Percentiles rank a stretch among this genome's conserved stretches.
phyloP scores from a whole-genome alignment of 2,888 invertebrate genomes.

The Nephrocerus scutellatus region DNA sequence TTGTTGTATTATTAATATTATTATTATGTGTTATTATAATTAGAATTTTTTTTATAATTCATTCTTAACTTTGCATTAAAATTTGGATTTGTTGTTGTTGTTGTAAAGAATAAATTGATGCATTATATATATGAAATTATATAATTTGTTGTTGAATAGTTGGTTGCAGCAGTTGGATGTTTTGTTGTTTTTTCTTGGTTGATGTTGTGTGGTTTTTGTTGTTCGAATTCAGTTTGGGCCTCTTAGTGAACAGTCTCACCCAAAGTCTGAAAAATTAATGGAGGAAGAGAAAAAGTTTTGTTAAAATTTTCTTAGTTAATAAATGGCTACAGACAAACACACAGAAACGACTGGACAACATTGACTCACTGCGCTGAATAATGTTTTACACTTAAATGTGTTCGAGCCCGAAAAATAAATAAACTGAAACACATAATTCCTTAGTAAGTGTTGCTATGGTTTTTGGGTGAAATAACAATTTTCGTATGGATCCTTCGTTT shows the following conservation, averaged over 20 bases:
- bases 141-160: background rate
- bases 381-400: too few species aligned
- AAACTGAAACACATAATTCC: background rate
- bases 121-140: too few species aligned
- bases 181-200: conserved; percentile 19
- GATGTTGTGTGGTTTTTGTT: conserved; percentile 13
- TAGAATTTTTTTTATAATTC: background rate
- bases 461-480: background rate
- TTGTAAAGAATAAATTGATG: background rate
- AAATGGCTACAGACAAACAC: too few species aligned
- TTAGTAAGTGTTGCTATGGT: background rate
- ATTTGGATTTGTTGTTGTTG: background rate
- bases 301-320: conserved; percentile 2
- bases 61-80: background rate
- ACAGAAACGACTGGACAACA: too few species aligned
- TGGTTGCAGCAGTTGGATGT: conserved; percentile 12
- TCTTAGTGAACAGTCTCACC: conserved; percentile 37
- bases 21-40: conserved; percentile 1
- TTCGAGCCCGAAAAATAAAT: background rate
- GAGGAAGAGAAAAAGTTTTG: conserved; percentile 8
- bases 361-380: too few species aligned
- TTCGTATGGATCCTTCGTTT: too few species aligned
- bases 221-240: conserved; percentile 24
- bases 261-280: conserved; percentile 32
- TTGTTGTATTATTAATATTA: conserved; percentile 2